These are phyloP conservation scores for Platygyra sinensis DNA, from an alignment of 64 coral and sea anemone genomes.

Conservation along the genomic window DNA sequence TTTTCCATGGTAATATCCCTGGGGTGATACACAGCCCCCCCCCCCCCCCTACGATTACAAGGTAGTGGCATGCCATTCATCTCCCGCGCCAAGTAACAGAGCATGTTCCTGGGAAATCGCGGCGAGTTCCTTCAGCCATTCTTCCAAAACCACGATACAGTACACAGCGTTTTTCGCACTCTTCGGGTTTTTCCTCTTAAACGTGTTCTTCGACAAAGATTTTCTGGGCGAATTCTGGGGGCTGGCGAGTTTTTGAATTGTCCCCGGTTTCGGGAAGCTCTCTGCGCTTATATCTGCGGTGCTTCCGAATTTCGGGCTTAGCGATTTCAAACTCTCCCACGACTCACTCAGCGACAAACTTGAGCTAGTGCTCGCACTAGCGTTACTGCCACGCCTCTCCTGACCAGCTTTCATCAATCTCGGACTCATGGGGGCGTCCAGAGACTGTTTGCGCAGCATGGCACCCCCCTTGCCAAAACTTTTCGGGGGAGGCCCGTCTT, in stretches of 20 bases:
- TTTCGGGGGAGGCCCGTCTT: slow-evolving; percentile 76
- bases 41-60: not conserved
- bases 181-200: slow-evolving; percentile 78
- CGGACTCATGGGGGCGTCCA: not conserved
- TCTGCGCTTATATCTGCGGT: slow-evolving; percentile 52
- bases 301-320: slow-evolving; percentile 74
- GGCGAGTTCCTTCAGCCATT: slow-evolving; percentile 97
- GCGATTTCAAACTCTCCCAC: slow-evolving; percentile 65
- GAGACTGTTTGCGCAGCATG: slow-evolving; percentile 8
- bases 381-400: slow-evolving; percentile 24
- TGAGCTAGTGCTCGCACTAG: slow-evolving; percentile 52
- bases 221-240: slow-evolving; percentile 30
- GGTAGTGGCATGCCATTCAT: slow-evolving; percentile 1
- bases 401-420: not conserved
- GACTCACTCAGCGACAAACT: slow-evolving; percentile 90
- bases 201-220: slow-evolving; percentile 63
- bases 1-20: not conserved
- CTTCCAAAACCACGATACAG: slow-evolving; percentile 88
- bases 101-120: slow-evolving; percentile 97
- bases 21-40: not conserved
- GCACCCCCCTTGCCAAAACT: slow-evolving; percentile 30
- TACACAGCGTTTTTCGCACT: slow-evolving; percentile 92
- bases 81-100: slow-evolving; percentile 47
- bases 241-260: slow-evolving; percentile 7
- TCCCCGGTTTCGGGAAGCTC: slow-evolving; percentile 12